Conservation (phyloP, 2,113 vertebrate species). For the Tenebrosternarchus preto region DNA sequence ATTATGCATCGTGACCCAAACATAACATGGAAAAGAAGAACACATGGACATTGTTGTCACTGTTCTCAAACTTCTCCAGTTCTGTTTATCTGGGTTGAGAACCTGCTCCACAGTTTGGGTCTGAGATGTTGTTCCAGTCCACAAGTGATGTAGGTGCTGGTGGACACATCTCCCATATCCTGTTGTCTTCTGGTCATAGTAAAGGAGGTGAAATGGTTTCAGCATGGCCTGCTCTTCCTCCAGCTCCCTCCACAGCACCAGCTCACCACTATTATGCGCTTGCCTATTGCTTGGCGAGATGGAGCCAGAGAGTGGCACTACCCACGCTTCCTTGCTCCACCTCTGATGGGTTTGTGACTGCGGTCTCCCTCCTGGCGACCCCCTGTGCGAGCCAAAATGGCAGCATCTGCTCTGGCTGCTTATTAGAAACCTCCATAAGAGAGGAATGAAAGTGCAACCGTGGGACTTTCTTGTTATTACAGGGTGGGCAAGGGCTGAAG, state of each 20-base stretch:
- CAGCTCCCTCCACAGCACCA: background rate
- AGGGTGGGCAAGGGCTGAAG: background rate
- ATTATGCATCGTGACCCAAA: background rate
- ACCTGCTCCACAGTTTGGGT: no score
- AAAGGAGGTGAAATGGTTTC: no score
- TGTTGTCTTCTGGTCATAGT: no score
- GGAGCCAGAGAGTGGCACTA: background rate
- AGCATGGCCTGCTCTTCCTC: no score
- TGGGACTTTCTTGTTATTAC: background rate
- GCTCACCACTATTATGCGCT: conserved; percentile 35
- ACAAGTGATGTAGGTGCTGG: no score
- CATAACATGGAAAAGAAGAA: background rate
- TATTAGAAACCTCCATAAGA: conserved; percentile 3
- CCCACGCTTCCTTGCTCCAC: conserved; percentile 18
- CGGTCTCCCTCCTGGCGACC: background rate
- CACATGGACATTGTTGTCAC: background rate
- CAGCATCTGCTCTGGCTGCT: conserved; percentile 11
- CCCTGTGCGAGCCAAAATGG: conserved; percentile 22
- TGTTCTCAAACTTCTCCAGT: background rate
- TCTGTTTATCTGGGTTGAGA: background rate
- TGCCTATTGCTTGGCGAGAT: background rate
- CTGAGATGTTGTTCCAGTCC: no score
- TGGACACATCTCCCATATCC: no score
- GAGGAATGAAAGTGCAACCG: background rate
- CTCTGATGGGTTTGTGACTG: conserved; percentile 22